Conservation (phyloP, 2,888 invertebrate genomes). For the Chelonus formosanus region DNA sequence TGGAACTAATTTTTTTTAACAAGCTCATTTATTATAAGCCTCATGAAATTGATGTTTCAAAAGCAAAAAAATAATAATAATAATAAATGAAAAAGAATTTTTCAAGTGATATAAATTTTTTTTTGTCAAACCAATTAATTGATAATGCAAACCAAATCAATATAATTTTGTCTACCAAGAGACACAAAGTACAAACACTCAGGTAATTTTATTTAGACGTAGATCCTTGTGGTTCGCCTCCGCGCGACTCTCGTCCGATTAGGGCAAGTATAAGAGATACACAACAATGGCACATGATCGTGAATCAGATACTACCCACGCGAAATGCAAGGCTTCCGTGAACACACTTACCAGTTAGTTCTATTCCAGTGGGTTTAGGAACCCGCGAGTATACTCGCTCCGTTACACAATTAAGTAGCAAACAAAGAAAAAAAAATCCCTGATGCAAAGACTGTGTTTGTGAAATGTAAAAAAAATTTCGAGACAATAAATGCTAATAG, state of each 20-base stretch:
- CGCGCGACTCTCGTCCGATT: slow-evolving; percentile 34
- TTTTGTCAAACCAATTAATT: too few relatives aligned
- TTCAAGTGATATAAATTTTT: too few relatives aligned
- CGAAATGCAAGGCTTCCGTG: slow-evolving; percentile 37
- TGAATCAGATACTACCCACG: slow-evolving; percentile 41
- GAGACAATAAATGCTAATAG: slow-evolving; percentile 16
- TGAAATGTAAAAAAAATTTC: slow-evolving; percentile 10
- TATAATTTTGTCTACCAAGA: too few relatives aligned
- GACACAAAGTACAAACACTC: neutral
- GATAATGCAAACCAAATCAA: too few relatives aligned
- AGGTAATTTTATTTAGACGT: slow-evolving; percentile 1
- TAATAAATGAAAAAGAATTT: too few relatives aligned
- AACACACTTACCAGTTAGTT: slow-evolving; percentile 38
- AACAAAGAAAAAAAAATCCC: slow-evolving; percentile 14
- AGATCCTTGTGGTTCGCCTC: slow-evolving; percentile 27
- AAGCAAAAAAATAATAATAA: too few relatives aligned
- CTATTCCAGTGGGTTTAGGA: slow-evolving; percentile 41
- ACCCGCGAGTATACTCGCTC: slow-evolving; percentile 15
- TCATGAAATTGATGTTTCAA: too few relatives aligned
- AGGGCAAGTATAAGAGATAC: slow-evolving; percentile 34
- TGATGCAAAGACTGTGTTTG: slow-evolving; percentile 2
- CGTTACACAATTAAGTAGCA: slow-evolving; percentile 37
- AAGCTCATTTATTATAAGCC: too few relatives aligned
- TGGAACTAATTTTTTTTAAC: too few relatives aligned
- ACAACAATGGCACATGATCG: slow-evolving; percentile 43